Percentiles rank a stretch among this genome's conserved stretches.
These are phyloP conservation scores for Bombus breviceps DNA, from an alignment of 1,140 invertebrate genomes.

Conservation along the genomic window DNA sequence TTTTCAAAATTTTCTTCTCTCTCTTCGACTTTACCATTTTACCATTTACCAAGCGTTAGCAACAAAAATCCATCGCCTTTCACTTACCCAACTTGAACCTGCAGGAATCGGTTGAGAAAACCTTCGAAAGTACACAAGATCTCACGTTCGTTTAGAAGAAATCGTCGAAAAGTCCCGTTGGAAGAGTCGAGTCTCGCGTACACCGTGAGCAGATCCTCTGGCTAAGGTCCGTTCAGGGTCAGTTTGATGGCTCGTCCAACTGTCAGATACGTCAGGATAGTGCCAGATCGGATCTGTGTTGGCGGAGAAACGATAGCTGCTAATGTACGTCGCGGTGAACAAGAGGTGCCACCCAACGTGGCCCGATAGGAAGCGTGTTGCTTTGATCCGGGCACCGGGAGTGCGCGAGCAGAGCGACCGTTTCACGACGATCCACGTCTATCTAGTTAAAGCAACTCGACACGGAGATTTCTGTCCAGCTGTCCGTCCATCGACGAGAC, in stretches of 20 bases:
- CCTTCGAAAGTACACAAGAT: no score
- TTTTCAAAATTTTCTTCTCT: no score
- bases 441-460: constrained; percentile 59
- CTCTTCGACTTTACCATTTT: no score
- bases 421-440: constrained; percentile 40
- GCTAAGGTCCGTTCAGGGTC: constrained; percentile 42
- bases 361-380: constrained; percentile 54
- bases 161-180: background rate
- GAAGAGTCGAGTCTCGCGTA: background rate
- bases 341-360: constrained; percentile 67
- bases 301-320: constrained; percentile 65
- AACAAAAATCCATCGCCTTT: no score
- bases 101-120: background rate
- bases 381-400: constrained; percentile 39
- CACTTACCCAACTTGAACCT: background rate
- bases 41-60: no score
- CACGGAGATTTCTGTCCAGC: constrained; percentile 60
- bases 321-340: constrained; percentile 68
- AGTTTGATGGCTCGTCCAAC: constrained; percentile 59
- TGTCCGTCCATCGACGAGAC: constrained; percentile 64
- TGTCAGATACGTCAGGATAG: constrained; percentile 70
- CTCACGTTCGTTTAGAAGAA: background rate
- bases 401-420: constrained; percentile 16
- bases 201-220: background rate
- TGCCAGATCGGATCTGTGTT: constrained; percentile 44